phyloP scores from a whole-genome alignment of 1,140 invertebrate genomes.

The Amyelois transitella region DNA sequence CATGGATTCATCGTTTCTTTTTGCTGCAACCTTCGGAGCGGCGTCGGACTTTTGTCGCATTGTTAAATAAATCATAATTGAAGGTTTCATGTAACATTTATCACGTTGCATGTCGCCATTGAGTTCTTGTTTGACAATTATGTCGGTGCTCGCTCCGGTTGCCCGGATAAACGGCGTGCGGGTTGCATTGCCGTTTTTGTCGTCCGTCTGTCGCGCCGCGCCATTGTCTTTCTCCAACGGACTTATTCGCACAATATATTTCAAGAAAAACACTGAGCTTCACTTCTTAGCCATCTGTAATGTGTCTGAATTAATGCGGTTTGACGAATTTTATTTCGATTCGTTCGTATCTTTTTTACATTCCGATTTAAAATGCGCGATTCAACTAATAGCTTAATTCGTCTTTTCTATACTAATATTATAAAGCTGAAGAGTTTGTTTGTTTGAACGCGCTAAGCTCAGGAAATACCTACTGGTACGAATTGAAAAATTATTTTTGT shows the following conservation, averaged over 20 bases:
- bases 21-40: conserved; percentile 9
- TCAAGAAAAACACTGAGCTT: not conserved
- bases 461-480: no score
- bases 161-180: conserved; percentile 20
- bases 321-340: not conserved
- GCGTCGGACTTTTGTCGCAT: conserved; percentile 11
- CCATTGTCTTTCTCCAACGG: conserved; percentile 4
- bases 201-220: conserved; percentile 5
- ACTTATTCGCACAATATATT: conserved; percentile 1
- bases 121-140: conserved; percentile 20
- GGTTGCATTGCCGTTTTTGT: conserved; percentile 17
- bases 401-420: not conserved
- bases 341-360: not conserved
- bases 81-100: conserved; percentile 43
- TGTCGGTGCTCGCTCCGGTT: conserved; percentile 5
- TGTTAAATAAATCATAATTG: conserved; percentile 54
- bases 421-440: not conserved
- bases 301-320: not conserved
- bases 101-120: conserved; percentile 46
- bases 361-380: not conserved
- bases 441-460: no score
- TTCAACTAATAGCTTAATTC: not conserved
- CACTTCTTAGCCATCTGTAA: not conserved
- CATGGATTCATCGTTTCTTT: not conserved
- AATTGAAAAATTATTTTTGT: no score